Evolutionary conservation across 2,888 invertebrate species (phyloP), one percentile per base, ranked within the genome.

Genomic region (Melanargia galathea): DNA sequence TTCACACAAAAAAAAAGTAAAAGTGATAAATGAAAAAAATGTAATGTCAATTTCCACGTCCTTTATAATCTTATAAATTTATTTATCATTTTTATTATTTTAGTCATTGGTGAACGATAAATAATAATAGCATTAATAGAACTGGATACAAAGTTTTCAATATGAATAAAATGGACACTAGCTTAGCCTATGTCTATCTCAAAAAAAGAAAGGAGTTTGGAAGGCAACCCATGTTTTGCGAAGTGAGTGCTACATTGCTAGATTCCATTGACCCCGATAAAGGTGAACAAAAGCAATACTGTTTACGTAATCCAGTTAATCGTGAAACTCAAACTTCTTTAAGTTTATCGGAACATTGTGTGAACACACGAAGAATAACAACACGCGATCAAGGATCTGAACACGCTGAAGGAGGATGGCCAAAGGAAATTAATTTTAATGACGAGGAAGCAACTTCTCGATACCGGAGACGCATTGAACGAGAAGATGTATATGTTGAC

Each of bases 341-440:
- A 62, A 71, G 71, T 33, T 76, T 78, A 58, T 81, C 87, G 6
- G 75, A 82, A 60, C 83, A 88, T 45, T 79, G 86, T 72, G 86
- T 93, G 10, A 95, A 95, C 73, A 95, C 95, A 13, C 76, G 70
- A 48, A 92, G 90, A 67, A 90, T 93, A 35, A 90, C 89, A 55
- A 84, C 86, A 60, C 82, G 84, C 26, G 66, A 76, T 7, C 83
- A 84, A 33, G 95, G 95, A 3, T 90, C 95, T 73, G 93, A 93
- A 66, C 96, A 96, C 76, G 86, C 85, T 13, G 96, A 96, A 83
- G 96, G 96, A 46, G 96, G 96, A 2, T 96, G 96, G 96, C 95
- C 96, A 0, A 95, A 94, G 77, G 96, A 96, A 63, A 84, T 94
- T 1, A 90, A 92, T 64, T 84, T 83, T 65, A 78, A 84, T 49